Evolutionary conservation across 2,113 vertebrate genomes (phyloP), one percentile per base, ranked within the genome.

Genomic region (Nipponia nippon): DNA sequence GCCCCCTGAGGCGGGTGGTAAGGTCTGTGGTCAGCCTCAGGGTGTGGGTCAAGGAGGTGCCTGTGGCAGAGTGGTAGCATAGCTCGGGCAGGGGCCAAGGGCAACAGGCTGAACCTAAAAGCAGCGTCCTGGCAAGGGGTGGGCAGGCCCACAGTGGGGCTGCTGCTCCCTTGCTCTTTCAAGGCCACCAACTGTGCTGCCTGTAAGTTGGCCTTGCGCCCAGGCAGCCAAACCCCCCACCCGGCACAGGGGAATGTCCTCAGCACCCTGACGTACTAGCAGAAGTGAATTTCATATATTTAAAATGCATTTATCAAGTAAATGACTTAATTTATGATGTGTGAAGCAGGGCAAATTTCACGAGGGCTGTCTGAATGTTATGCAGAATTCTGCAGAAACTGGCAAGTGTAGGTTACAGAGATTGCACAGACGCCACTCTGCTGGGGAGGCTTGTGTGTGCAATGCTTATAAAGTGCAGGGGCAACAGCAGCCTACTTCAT

Each of bases 231-330:
- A 18, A 16, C 2, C 56, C 11, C 18, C 14, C 19, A 5, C 23
- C 14, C 14, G 0, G 6, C 19, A 6, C 15, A 13, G 34, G 29
- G 30, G 9, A 23, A 10, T 21, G 69, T 34, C 67, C 32, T 67
- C 86, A 38, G 29, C 13, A 2, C n/a, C 62, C n/a, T n/a, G n/a
- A 1, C 0, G 1, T 9, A 22, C 32, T 25, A 13, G 46, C 56
- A 63, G 67, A 50, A 50, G n/a, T 80, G 32, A 38, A 84, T 55
- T 67, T 75, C 6, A 4, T 52, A 0, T 25, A 15, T 46, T 65
- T 58, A 58, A 88, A 77, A 79, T 59, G 23, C 14, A 27, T 82
- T 79, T 67, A 22, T 65, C 4, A 40, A 61, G 53, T 62, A 44
- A 67, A 72, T 5, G 2, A 10, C 36, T 49, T 53, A n/a, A 71